Evolutionary conservation across 1,140 invertebrate species (phyloP), one percentile per base, ranked within the genome.

Genomic region (Himalopsyche phryganea): DNA sequence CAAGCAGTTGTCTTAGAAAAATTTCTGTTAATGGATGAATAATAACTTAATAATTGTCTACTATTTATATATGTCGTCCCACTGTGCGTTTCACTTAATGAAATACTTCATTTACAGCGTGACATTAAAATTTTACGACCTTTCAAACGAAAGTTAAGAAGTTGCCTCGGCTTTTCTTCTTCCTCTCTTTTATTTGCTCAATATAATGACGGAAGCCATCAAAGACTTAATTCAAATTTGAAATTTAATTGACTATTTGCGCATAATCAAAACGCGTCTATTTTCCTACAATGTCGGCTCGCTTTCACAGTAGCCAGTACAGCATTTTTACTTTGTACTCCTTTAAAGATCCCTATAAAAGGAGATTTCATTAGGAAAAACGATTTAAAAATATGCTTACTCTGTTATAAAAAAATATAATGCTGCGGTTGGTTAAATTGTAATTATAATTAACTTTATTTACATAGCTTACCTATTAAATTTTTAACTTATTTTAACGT

Each of bases 81-180:
- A n/a, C n/a, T 28, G 23, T 28, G 23, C 23, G 23, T 28, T 48
- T 32, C 14, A 23, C 41, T 61, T 57, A 61, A 61, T 61, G 60
- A 61, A 61, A 61, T 61, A 57, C 49, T 61, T 61, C 53, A 57
- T 61, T 61, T 57, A 49, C 52, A 52, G 49, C 40, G 44, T 36
- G 60, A 52, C 60, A 52, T 61, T 61, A 61, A 61, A 57, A 61
- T 57, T 61, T 61, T 53, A 61, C 60, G 54, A 52, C 35, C 48
- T 47, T 40, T 52, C 49, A 45, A 61, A 61, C 52, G 50, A 57
- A 61, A 53, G 14, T 51, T 51, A 11, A 35, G 41, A 47, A 14
- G 13, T 51, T 28, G 18, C 23, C 20, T n/a, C 38, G 18, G 49
- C 49, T 28, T 28, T 13, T 40, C 38, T 40, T 10, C 23, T 15